Evolutionary conservation across 2,797 vertebrate species (phyloP).

Genomic region (Mycteria americana): DNA sequence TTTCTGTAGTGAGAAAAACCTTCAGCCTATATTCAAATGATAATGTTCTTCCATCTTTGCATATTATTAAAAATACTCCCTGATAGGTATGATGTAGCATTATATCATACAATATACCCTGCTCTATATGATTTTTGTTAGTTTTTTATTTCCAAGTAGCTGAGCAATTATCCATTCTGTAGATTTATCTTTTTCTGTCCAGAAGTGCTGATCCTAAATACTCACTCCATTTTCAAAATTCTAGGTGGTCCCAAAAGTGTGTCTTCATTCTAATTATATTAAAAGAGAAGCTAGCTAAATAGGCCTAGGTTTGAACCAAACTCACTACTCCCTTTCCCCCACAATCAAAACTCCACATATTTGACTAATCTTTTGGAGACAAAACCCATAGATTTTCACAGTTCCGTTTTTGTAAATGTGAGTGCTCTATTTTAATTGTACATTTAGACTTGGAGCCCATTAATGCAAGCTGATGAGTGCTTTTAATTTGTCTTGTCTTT

Average conservation of each 20-base stretch:
- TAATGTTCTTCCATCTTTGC: neutral
- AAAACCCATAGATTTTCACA: neutral
- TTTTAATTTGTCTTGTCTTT: neutral
- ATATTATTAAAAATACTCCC: neutral
- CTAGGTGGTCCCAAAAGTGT: neutral
- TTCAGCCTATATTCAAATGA: neutral
- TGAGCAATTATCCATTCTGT: neutral
- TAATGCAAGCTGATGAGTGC: neutral
- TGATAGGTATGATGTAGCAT: neutral
- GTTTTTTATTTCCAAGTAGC: neutral
- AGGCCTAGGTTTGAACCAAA: neutral
- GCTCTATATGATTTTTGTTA: neutral
- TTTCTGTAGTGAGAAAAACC: neutral
- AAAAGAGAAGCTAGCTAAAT: neutral
- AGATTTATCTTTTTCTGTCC: neutral
- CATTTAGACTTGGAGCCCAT: neutral
- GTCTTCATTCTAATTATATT: neutral
- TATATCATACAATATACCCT: neutral
- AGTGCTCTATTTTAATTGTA: neutral
- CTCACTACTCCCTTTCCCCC: neutral
- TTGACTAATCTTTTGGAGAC: neutral
- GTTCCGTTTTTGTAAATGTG: neutral
- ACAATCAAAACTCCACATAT: neutral
- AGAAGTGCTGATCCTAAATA: neutral
- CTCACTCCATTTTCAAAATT: neutral